Conservation (phyloP, 1,140 invertebrate genomes). For the Drosophila elegans region DNA sequence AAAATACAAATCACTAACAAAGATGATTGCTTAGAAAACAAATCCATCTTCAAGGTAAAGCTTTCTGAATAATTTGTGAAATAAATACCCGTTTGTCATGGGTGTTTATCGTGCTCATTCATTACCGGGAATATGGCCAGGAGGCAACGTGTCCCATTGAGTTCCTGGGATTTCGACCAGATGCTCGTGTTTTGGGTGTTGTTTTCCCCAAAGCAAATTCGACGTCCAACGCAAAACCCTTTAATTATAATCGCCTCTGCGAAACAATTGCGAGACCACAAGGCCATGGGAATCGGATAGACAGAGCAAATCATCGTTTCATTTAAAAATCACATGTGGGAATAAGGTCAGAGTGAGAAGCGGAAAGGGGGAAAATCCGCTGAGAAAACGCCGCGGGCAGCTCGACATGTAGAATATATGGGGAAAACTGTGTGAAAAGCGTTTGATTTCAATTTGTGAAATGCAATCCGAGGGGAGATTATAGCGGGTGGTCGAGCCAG, state of each 20-base stretch:
- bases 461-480: conserved; percentile 28
- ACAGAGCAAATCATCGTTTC: conserved; percentile 53
- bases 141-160: too few relatives aligned
- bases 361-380: conserved; percentile 22
- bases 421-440: conserved; percentile 51
- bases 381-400: conserved; percentile 25
- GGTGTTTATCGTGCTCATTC: conserved; percentile 5
- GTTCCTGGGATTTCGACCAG: conserved; percentile 21
- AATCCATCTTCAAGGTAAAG: neutral
- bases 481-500: neutral
- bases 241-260: conserved; percentile 17
- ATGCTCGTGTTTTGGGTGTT: conserved; percentile 1
- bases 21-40: neutral
- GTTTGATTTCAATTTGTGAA: conserved; percentile 62
- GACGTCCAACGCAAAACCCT: neutral
- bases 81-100: neutral
- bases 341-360: conserved; percentile 2
- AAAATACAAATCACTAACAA: too few relatives aligned
- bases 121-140: neutral
- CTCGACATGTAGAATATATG: neutral
- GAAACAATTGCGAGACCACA: neutral
- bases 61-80: neutral
- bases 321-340: conserved; percentile 65
- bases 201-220: conserved; percentile 1
- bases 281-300: conserved; percentile 12